phyloP scores from a whole-genome alignment of 2,113 vertebrate species.

The Oreochromis spilurus region DNA sequence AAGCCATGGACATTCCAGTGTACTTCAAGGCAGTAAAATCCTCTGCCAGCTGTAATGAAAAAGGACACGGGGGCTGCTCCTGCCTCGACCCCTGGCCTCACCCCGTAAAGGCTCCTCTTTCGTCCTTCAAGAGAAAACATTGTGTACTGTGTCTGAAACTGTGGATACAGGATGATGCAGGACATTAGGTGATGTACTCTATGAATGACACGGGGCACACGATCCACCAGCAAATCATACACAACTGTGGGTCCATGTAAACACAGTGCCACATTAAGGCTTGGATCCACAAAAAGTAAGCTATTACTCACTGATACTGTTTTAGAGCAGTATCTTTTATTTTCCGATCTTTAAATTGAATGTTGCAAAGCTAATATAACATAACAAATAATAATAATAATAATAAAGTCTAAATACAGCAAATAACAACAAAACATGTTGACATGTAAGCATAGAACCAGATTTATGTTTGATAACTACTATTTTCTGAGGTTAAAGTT shows the following conservation, averaged over 20 bases:
- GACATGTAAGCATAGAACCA: neutral
- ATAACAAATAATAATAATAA: neutral
- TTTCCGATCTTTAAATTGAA: neutral
- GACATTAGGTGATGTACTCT: neutral
- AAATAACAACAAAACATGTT: neutral
- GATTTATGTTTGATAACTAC: neutral
- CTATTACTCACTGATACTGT: neutral
- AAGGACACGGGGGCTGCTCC: conserved; percentile 1
- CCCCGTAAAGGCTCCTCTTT: conserved; percentile 35
- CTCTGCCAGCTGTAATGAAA: conserved; percentile 42
- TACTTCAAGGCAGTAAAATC: conserved; percentile 40
- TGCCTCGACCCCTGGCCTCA: neutral
- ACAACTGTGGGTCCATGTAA: neutral
- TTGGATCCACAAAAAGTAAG: accelerated
- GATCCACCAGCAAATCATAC: neutral
- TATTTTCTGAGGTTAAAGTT: accelerated
- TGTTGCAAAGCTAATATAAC: neutral
- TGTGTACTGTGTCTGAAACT: neutral
- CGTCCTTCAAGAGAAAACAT: conserved; percentile 19
- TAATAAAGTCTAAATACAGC: neutral
- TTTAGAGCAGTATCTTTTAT: neutral
- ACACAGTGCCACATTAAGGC: neutral
- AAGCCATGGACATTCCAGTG: conserved; percentile 51
- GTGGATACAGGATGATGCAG: neutral
- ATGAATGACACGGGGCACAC: neutral